Evolutionary conservation across 2,113 vertebrate species (phyloP).

Genomic region (Onychorhynchus coronatus): DNA sequence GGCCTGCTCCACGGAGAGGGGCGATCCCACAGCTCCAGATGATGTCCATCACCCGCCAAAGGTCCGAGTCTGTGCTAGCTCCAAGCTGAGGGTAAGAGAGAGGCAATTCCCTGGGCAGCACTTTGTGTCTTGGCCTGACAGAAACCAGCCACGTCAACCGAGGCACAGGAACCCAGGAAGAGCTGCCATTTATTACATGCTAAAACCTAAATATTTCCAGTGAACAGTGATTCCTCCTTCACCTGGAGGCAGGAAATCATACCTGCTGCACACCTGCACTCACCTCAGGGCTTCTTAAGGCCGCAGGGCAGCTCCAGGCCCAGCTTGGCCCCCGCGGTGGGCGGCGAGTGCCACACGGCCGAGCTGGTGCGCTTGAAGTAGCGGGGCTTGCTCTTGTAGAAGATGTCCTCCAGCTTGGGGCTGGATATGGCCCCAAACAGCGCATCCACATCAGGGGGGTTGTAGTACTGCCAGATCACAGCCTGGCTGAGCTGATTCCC

Average conservation of each 20-base stretch:
- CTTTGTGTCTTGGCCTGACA: background rate
- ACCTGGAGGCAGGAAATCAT: background rate
- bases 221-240: background rate
- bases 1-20: background rate
- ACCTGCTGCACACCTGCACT: background rate
- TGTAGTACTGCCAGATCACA: slow-evolving; percentile 81
- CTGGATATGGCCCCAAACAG: slow-evolving; percentile 81
- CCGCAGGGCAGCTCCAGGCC: background rate
- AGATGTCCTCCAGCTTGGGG: slow-evolving; percentile 86
- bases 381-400: slow-evolving; percentile 90
- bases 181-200: background rate
- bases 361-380: slow-evolving; percentile 97
- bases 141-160: background rate
- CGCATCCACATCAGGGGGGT: slow-evolving; percentile 74
- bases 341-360: slow-evolving; percentile 90
- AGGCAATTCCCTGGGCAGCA: background rate
- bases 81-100: background rate
- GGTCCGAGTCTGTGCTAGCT: background rate
- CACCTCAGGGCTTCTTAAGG: background rate
- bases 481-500: background rate
- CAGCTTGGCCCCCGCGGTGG: background rate
- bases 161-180: background rate
- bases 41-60: background rate
- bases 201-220: background rate
- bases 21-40: background rate